Evolutionary conservation across 1,140 invertebrate genomes (phyloP).

Genomic region (Drosophila bocqueti): DNA sequence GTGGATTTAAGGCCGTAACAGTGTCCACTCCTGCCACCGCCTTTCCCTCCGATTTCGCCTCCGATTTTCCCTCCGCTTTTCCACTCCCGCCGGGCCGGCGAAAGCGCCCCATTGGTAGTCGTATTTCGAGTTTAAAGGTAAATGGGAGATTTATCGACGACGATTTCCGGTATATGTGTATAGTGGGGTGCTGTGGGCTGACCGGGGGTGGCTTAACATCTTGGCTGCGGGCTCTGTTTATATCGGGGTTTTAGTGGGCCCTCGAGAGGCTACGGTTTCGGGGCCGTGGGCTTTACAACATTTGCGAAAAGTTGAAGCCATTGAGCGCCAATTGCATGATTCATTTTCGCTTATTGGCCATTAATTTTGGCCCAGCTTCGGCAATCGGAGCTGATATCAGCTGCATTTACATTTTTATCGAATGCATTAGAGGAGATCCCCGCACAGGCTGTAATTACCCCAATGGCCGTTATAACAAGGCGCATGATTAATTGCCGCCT

Average conservation of each 20-base stretch:
- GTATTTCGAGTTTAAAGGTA: constrained; percentile 82
- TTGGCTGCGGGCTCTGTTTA: constrained; percentile 68
- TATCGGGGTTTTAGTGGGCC: constrained; percentile 78
- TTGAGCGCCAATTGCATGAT: constrained; percentile 71
- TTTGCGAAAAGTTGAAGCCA: constrained; percentile 59
- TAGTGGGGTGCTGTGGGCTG: constrained; percentile 6
- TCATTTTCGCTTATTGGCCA: constrained; percentile 71
- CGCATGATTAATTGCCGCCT: constrained; percentile 71
- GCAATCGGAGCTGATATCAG: constrained; percentile 16
- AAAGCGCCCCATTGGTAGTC: constrained; percentile 54
- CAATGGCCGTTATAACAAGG: constrained; percentile 44
- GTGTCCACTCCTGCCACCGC: constrained; percentile 40
- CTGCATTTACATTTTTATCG: constrained; percentile 69
- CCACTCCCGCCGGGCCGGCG: constrained; percentile 10
- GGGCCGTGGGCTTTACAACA: constrained; percentile 33
- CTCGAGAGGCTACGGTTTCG: constrained; percentile 49
- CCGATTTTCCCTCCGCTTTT: constrained; percentile 6
- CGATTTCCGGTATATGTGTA: constrained; percentile 63
- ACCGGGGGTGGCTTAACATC: constrained; percentile 43
- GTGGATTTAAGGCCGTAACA: constrained; percentile 77
- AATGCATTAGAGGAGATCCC: constrained; percentile 67
- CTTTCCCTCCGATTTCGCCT: constrained; percentile 7
- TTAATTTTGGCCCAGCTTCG: constrained; percentile 62
- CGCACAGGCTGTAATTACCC: constrained; percentile 63
- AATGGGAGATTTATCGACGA: constrained; percentile 79